Percentiles rank a stretch among this genome's conserved stretches.
Evolutionary conservation across 1,140 invertebrate species (phyloP).

Genomic region (Pseudomyrmex cubaensis): DNA sequence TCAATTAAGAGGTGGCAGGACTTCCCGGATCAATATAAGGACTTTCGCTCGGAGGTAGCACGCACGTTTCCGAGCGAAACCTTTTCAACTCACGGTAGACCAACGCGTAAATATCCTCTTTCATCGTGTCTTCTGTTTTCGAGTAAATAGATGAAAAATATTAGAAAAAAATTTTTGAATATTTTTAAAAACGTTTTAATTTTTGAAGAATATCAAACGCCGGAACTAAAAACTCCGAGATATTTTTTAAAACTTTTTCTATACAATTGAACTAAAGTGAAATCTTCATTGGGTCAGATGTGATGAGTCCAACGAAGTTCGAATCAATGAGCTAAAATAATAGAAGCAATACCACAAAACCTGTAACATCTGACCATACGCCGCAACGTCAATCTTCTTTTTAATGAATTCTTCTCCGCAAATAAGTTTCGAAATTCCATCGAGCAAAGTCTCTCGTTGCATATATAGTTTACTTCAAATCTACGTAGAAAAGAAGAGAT

Average conservation of each 20-base stretch:
- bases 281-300: too few relatives aligned
- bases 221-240: too few relatives aligned
- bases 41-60: not conserved
- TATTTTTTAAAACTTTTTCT: too few relatives aligned
- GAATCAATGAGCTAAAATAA: conserved; percentile 43
- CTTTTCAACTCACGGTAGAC: not conserved
- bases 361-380: not conserved
- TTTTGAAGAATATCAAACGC: too few relatives aligned
- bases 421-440: conserved; percentile 36
- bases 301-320: not conserved
- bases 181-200: too few relatives aligned
- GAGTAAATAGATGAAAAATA: not conserved
- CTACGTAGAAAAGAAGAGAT: not conserved
- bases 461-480: not conserved
- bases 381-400: conserved; percentile 37
- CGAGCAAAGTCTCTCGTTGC: not conserved
- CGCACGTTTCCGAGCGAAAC: not conserved
- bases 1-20: conserved; percentile 15
- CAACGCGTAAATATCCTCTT: not conserved
- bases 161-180: too few relatives aligned
- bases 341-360: conserved; percentile 29
- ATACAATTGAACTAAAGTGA: too few relatives aligned
- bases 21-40: conserved; percentile 47
- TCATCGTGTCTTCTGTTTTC: not conserved
- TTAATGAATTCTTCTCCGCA: conserved; percentile 33